Percentiles rank a stretch among this genome's conserved stretches.
Conservation (phyloP, 53 echinoderm and acorn worm species). For the Antedon mediterranea region DNA sequence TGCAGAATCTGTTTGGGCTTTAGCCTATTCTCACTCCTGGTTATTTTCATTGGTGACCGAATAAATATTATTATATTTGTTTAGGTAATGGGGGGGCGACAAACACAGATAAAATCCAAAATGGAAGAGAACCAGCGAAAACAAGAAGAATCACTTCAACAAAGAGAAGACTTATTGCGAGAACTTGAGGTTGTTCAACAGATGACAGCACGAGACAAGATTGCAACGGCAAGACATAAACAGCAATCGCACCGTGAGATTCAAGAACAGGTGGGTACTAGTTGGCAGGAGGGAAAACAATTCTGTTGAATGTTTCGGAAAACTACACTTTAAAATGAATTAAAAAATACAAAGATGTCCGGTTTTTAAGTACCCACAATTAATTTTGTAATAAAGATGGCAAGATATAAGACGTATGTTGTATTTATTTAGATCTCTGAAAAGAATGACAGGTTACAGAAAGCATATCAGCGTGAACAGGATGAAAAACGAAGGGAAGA, state of each 20-base stretch:
- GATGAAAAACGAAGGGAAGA: constrained; percentile 60
- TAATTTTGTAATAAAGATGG: no score
- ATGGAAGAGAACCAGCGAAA: constrained; percentile 60
- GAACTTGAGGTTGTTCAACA: constrained; percentile 85
- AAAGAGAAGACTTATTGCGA: constrained; percentile 65
- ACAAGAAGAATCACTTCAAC: constrained; percentile 75
- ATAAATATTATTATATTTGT: neutral
- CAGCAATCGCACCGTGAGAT: constrained; percentile 46
- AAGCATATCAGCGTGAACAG: constrained; percentile 25
- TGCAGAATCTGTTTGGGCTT: no score
- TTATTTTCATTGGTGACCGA: no score
- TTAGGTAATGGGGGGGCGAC: constrained; percentile 69
- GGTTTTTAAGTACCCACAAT: no score
- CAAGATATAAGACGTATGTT: no score
- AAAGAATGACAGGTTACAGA: constrained; percentile 15
- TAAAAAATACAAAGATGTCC: no score
- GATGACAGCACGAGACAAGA: constrained; percentile 72
- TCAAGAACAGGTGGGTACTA: constrained; percentile 48
- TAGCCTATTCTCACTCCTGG: no score
- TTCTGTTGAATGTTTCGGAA: no score
- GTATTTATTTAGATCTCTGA: constrained; percentile 54
- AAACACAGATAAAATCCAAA: constrained; percentile 42
- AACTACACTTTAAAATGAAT: no score
- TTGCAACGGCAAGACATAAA: constrained; percentile 61
- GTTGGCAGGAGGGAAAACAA: no score